Conservation (phyloP, 2,113 vertebrate species). For the Gallinago undulata region DNA sequence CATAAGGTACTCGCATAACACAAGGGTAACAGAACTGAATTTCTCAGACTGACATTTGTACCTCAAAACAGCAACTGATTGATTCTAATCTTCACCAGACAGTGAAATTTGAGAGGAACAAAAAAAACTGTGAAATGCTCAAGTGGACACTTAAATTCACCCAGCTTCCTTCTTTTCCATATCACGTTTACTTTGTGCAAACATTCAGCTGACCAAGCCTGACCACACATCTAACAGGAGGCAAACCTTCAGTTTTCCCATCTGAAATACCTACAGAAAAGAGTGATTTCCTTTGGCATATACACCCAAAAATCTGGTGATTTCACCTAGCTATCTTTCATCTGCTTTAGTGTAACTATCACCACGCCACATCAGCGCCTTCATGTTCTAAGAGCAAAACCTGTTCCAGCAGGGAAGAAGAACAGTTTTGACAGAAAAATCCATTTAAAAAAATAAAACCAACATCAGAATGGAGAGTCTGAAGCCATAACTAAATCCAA, state of each 20-base stretch:
- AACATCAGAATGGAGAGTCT: neutral
- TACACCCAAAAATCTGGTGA: neutral
- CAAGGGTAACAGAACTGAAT: neutral
- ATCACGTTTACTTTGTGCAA: neutral
- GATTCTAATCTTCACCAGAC: neutral
- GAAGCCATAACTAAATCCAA: neutral
- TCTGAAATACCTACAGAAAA: neutral
- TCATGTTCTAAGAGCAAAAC: neutral
- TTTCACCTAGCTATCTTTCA: conserved; percentile 4
- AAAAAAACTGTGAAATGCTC: neutral
- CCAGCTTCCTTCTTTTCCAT: neutral
- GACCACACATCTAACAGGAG: neutral
- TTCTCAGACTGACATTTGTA: neutral
- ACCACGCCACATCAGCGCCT: neutral
- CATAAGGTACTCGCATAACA: neutral
- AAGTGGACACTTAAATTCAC: neutral
- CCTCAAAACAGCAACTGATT: neutral
- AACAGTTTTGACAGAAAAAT: neutral
- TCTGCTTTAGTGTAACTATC: neutral
- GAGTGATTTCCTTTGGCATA: neutral
- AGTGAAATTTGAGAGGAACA: neutral
- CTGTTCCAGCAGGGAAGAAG: neutral
- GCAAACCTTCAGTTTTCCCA: neutral
- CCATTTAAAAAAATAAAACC: neutral
- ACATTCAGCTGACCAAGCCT: neutral